Percentiles rank a stretch among this genome's conserved stretches.
Conservation (phyloP, 2,888 invertebrate genomes). For the Leucoma salicis region DNA sequence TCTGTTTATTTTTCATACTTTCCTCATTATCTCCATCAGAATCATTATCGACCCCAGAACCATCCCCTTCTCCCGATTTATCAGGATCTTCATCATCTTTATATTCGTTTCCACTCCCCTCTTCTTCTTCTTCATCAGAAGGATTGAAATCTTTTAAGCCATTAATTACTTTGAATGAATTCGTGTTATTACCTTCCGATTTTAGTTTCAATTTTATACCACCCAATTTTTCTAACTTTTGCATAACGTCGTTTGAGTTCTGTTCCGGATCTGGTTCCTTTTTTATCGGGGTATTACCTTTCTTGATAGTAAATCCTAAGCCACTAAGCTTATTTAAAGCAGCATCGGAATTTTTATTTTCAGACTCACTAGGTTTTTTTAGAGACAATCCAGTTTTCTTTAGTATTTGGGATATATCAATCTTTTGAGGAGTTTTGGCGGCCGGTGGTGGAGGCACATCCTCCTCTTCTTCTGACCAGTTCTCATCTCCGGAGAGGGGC, state of each 20-base stretch:
- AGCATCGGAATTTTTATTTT: slow-evolving; percentile 48
- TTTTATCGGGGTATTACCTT: slow-evolving; percentile 61
- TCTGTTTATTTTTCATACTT: slow-evolving; percentile 22
- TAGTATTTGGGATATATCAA: slow-evolving; percentile 67
- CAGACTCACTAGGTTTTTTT: slow-evolving; percentile 54
- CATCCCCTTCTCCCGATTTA: slow-evolving; percentile 39
- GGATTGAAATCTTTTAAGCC: slow-evolving; percentile 71
- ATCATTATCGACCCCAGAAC: slow-evolving; percentile 39
- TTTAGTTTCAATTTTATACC: slow-evolving; percentile 73
- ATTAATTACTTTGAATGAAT: slow-evolving; percentile 71
- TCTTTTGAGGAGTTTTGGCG: slow-evolving; percentile 60
- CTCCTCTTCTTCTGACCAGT: slow-evolving; percentile 75
- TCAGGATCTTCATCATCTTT: slow-evolving; percentile 46
- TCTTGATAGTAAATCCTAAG: slow-evolving; percentile 73
- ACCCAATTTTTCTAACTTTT: slow-evolving; percentile 69
- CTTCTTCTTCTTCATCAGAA: slow-evolving; percentile 70
- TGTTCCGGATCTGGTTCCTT: slow-evolving; percentile 53
- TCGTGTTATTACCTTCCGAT: slow-evolving; percentile 65
- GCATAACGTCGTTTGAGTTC: slow-evolving; percentile 52
- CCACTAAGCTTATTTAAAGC: slow-evolving; percentile 71
- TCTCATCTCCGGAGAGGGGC: slow-evolving; percentile 64
- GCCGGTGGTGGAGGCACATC: slow-evolving; percentile 38
- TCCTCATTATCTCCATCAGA: slow-evolving; percentile 44
- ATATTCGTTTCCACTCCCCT: slow-evolving; percentile 54
- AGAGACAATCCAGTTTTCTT: slow-evolving; percentile 64